Base-by-base conservation (phyloP, 1,140 invertebrate genomes). In the Macrobrachium rosenbergii region DNA sequence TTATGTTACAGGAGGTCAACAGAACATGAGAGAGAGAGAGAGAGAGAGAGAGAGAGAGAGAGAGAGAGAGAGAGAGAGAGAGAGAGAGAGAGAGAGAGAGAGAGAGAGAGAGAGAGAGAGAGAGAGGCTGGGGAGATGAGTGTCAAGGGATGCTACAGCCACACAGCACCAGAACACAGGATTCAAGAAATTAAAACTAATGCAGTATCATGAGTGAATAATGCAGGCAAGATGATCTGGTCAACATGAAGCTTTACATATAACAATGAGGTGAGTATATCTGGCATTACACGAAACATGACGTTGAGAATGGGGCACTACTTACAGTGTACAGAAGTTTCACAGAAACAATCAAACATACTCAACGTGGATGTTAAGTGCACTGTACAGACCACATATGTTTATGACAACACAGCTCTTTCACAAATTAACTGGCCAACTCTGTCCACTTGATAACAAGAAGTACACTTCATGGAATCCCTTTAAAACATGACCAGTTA, bases 341-440 rank as follows among this genome's bases (percentile, higher is more conserved):
- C 85, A 87, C 85, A 87, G 85, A 87, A 87, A 87, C 85, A 76
- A 87, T 81, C 78, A 79, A 62, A 72, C 77, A 80, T 87, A 81
- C 76, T 87, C 85, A 87, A 87, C 85, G 81, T 79, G 45, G 62
- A 79, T 79, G 85, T 81, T 69, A 75, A 79, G 78, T 82, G 85
- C 78, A 81, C 64, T 85, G 83, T 85, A 85, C 83, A 85, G 82
- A 75, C 82, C 82, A 75, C 62, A 75, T 83, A 58, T 60, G 59
- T 60, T 76, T 81, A 81, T 81, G 79, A 81, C 79, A 81, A 81
- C 79, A 72, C 69, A 67, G 79, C 62, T 67, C 79, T 64, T 81
- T 64, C 79, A 81, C 62, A 81, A 67, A n/a, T 81, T 67, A 81
- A 81, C 79, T 81, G 79, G 79, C 79, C 79, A 81, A 81, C 79